Percentiles rank a stretch among this genome's conserved stretches.
phyloP scores from a whole-genome alignment of 2,113 vertebrate species.

The Pogona vitticeps region DNA sequence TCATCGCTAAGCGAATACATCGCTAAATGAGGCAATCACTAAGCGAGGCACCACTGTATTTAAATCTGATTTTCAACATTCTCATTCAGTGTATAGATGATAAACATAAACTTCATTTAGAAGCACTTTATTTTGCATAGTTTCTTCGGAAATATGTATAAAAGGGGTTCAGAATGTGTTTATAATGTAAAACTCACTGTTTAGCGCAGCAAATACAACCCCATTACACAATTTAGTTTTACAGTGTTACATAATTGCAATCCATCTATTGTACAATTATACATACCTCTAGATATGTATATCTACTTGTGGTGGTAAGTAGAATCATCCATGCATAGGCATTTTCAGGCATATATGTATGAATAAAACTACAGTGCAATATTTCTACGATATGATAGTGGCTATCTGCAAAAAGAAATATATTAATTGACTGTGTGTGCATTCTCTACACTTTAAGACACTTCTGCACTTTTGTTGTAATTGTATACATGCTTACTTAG shows the following conservation, averaged over 20 bases:
- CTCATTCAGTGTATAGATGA: neutral
- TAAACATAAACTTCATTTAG: neutral
- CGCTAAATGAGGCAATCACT: neutral
- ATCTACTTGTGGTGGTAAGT: neutral
- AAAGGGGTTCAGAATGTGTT: constrained; percentile 1
- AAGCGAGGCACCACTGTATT: neutral
- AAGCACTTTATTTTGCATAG: neutral
- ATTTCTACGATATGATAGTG: neutral
- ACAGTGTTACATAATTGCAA: neutral
- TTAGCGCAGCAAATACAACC: neutral
- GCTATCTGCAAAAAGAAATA: neutral
- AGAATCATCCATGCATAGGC: too few relatives aligned
- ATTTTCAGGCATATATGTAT: neutral
- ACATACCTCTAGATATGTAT: neutral
- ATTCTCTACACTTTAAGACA: neutral
- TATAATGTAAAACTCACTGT: neutral
- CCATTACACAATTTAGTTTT: neutral
- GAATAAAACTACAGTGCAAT: neutral
- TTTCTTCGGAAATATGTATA: neutral
- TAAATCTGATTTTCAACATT: neutral
- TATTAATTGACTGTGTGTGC: neutral
- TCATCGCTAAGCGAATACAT: too few relatives aligned
- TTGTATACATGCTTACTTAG: neutral
- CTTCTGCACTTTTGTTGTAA: neutral
- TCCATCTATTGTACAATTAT: neutral